phyloP scores from a whole-genome alignment of 2,113 vertebrate species.

The Poecile atricapillus region DNA sequence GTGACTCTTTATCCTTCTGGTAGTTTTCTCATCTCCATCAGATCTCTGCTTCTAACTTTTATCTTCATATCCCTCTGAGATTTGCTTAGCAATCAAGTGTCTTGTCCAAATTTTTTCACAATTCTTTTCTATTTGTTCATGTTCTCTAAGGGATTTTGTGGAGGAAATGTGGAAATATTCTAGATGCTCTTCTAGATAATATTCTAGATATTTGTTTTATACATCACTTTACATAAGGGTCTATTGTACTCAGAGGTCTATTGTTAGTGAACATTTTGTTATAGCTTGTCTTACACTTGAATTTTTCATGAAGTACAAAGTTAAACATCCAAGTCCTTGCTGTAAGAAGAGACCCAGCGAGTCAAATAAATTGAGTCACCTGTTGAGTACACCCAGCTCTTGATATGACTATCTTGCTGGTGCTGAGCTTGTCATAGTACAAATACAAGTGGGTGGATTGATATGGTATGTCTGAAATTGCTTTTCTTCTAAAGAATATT shows the following conservation, averaged over 20 bases:
- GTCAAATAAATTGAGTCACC: background rate
- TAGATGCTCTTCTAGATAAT: background rate
- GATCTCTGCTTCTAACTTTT: background rate
- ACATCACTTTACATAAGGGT: background rate
- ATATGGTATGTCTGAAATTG: constrained; percentile 38
- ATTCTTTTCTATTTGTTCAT: background rate
- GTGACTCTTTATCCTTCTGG: background rate
- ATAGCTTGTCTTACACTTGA: background rate
- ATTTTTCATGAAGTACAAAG: background rate
- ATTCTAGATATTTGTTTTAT: background rate
- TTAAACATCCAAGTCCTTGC: background rate
- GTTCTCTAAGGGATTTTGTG: background rate
- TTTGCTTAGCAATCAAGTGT: background rate
- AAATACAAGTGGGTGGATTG: constrained; percentile 18
- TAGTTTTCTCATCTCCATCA: background rate
- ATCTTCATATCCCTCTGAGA: background rate
- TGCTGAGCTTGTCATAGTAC: background rate
- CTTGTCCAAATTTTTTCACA: background rate
- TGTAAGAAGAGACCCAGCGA: background rate
- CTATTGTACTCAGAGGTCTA: background rate
- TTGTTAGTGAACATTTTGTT: background rate
- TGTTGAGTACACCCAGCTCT: background rate
- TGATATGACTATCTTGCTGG: background rate
- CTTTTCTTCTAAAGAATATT: constrained; percentile 27
- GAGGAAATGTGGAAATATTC: background rate